Percentiles rank a stretch among this genome's conserved stretches.
These are phyloP conservation scores for Xiphorhynchus elegans DNA, from an alignment of 2,113 vertebrate genomes.

Conservation along the genomic window DNA sequence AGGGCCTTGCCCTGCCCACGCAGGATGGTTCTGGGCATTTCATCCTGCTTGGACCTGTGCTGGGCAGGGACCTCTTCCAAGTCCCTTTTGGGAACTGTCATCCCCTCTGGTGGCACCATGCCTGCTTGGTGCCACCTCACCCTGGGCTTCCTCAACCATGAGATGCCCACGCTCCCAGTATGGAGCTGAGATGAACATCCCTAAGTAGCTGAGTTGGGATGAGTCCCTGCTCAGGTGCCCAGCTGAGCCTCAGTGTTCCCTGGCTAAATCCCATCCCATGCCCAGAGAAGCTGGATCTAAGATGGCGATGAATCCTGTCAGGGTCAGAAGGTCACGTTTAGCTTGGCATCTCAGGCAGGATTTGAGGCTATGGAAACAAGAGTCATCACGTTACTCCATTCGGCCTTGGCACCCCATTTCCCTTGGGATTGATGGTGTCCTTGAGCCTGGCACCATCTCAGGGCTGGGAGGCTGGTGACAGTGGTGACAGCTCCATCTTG, in stretches of 20 bases:
- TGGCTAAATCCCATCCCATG: rapidly evolving
- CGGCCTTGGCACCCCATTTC: rapidly evolving
- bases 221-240: neutral
- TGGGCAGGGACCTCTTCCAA: rapidly evolving
- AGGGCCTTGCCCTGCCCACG: neutral
- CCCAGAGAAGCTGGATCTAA: rapidly evolving
- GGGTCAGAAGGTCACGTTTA: neutral
- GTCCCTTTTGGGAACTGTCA: neutral
- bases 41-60: neutral
- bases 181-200: neutral
- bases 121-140: neutral
- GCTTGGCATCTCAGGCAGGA: neutral
- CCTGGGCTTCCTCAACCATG: neutral
- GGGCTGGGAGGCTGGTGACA: neutral
- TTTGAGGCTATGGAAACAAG: conserved; percentile 2
- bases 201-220: neutral
- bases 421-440: neutral
- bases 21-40: neutral
- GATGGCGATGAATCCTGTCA: neutral
- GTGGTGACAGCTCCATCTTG: neutral
- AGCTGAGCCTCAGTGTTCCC: neutral
- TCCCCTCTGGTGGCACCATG: neutral
- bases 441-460: rapidly evolving
- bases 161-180: neutral
- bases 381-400: neutral